Evolutionary conservation across 1,140 invertebrate species (phyloP).

Genomic region (Lepidurus couesii): DNA sequence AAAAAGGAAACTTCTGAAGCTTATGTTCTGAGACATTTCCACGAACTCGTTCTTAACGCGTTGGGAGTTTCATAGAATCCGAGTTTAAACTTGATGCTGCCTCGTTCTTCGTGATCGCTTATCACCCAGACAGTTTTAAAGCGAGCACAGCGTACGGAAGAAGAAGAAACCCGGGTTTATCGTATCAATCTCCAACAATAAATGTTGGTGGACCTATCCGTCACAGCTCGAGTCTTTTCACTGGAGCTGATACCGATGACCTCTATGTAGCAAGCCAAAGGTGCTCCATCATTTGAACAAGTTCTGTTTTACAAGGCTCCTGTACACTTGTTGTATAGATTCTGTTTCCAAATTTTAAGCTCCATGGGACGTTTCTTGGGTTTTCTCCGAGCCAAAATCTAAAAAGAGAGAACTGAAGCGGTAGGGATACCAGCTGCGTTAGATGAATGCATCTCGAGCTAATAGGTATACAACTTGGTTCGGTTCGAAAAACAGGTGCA

Average conservation of each 20-base stretch:
- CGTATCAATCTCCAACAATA: neutral
- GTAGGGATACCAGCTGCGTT: neutral
- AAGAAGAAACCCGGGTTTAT: neutral
- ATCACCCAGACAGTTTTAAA: neutral
- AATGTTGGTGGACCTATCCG: neutral
- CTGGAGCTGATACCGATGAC: neutral
- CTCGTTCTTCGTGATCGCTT: neutral
- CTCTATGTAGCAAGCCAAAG: slow-evolving; percentile 11
- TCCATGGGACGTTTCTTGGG: neutral
- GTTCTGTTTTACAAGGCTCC: neutral
- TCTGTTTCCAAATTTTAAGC: neutral
- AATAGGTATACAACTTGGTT: neutral
- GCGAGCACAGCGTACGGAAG: neutral
- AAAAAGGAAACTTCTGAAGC: neutral
- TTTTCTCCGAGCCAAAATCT: neutral
- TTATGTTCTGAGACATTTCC: neutral
- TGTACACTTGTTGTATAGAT: neutral
- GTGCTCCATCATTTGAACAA: neutral
- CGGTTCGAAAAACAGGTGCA: slow-evolving; percentile 11
- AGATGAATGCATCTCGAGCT: neutral
- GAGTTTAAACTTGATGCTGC: neutral
- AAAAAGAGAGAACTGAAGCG: neutral
- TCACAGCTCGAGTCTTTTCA: neutral
- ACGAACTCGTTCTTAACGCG: neutral
- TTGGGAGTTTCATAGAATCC: neutral